These are phyloP conservation scores for Streptopelia turtur DNA, from an alignment of 2,797 vertebrate genomes.

Conservation along the genomic window DNA sequence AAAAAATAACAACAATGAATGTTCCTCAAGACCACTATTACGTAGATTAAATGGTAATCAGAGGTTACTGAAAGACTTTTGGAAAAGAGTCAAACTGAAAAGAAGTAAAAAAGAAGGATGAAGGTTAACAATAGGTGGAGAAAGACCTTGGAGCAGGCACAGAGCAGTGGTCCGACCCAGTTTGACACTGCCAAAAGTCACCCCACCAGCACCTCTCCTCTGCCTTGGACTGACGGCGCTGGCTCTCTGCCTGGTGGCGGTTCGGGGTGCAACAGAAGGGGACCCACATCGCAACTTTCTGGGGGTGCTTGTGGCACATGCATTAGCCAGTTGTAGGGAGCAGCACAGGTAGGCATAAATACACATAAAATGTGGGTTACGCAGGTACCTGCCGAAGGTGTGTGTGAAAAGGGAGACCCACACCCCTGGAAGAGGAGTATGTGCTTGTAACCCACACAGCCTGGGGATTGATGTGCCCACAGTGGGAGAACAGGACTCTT, in stretches of 20 bases:
- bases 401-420: not conserved
- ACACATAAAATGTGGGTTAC: not conserved
- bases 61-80: not conserved
- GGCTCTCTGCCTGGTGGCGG: not conserved
- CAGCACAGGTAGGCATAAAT: fast-evolving
- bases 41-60: not conserved
- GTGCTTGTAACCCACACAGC: too few relatives aligned
- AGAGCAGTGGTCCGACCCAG: not conserved
- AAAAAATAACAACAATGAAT: not conserved
- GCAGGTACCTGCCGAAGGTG: not conserved
- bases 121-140: not conserved
- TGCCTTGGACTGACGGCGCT: not conserved
- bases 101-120: not conserved
- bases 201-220: not conserved
- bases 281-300: not conserved
- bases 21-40: not conserved
- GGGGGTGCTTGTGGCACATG: fast-evolving
- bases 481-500: not conserved
- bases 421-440: not conserved
- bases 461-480: not conserved
- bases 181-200: not conserved
- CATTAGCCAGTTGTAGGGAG: not conserved
- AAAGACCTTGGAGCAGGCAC: not conserved
- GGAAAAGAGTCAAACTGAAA: not conserved
- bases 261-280: fast-evolving